phyloP scores from a whole-genome alignment of 2,113 vertebrate genomes.

The Brienomyrus brachyistius region DNA sequence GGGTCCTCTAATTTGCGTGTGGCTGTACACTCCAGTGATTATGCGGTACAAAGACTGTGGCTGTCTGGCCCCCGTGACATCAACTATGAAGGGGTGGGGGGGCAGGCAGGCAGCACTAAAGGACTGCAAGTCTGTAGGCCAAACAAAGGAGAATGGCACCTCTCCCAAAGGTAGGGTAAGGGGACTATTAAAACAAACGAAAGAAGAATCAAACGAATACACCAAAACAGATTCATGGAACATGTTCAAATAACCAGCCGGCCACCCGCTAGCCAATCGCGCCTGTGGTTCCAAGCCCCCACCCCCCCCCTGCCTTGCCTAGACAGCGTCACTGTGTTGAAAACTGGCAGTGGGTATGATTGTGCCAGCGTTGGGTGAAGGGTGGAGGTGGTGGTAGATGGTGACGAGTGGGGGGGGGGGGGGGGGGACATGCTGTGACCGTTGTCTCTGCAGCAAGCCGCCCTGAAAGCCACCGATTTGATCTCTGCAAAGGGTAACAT shows the following conservation, averaged over 20 bases:
- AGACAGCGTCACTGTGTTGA: constrained; percentile 66
- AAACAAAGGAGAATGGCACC: not conserved
- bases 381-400: constrained; percentile 33
- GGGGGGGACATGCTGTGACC: constrained; percentile 46
- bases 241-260: not conserved
- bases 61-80: constrained; percentile 12
- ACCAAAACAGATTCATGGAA: not conserved
- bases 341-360: constrained; percentile 33
- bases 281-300: not conserved
- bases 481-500: constrained; percentile 99
- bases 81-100: not conserved
- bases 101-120: not conserved
- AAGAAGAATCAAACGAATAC: not conserved
- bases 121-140: not conserved
- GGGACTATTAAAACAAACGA: not conserved
- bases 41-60: not conserved
- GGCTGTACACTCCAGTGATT: not conserved
- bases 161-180: not conserved
- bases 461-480: constrained; percentile 91
- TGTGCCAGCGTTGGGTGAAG: constrained; percentile 25
- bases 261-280: not conserved
- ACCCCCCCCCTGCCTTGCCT: constrained; percentile 13
- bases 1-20: constrained; percentile 1
- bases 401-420: constrained; percentile 36
- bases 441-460: constrained; percentile 70